Evolutionary conservation across 2,797 vertebrate species (phyloP).

Genomic region (Anguilla pacifica): DNA sequence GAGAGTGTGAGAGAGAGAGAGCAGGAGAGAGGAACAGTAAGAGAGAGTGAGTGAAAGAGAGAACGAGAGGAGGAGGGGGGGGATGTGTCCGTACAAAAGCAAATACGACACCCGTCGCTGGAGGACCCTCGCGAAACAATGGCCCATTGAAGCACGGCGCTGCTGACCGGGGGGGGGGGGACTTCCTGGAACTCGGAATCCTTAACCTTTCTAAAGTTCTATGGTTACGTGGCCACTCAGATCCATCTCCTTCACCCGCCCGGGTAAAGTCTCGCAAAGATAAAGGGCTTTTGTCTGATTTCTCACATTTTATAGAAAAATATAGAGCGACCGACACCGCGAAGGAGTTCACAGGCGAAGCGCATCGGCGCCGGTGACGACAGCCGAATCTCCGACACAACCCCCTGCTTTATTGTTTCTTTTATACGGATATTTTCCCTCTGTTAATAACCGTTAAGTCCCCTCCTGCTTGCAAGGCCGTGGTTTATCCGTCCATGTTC

Average conservation of each 20-base stretch:
- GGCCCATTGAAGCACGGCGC: constrained; percentile 55
- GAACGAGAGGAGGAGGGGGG: background rate
- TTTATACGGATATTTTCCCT: background rate
- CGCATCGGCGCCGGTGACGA: background rate
- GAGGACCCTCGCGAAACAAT: constrained; percentile 56
- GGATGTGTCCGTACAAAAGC: constrained; percentile 42
- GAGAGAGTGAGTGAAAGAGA: too few species aligned
- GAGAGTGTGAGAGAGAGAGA: too few species aligned
- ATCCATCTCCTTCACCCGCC: constrained; percentile 29
- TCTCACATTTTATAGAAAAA: background rate
- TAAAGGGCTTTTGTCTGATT: constrained; percentile 10
- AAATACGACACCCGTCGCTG: constrained; percentile 60
- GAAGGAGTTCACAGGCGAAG: background rate
- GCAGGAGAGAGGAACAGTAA: too few species aligned
- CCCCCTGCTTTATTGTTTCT: background rate
- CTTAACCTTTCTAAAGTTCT: constrained; percentile 59
- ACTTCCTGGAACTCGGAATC: constrained; percentile 54
- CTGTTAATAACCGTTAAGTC: background rate
- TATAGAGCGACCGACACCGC: background rate
- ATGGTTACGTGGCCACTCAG: constrained; percentile 46
- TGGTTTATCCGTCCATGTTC: background rate
- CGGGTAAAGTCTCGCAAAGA: background rate
- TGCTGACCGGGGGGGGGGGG: constrained; percentile 39
- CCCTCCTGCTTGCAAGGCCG: background rate
- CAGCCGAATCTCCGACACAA: background rate